Evolutionary conservation across 2,797 vertebrate species (phyloP).

Genomic region (Bradypodion pumilum): DNA sequence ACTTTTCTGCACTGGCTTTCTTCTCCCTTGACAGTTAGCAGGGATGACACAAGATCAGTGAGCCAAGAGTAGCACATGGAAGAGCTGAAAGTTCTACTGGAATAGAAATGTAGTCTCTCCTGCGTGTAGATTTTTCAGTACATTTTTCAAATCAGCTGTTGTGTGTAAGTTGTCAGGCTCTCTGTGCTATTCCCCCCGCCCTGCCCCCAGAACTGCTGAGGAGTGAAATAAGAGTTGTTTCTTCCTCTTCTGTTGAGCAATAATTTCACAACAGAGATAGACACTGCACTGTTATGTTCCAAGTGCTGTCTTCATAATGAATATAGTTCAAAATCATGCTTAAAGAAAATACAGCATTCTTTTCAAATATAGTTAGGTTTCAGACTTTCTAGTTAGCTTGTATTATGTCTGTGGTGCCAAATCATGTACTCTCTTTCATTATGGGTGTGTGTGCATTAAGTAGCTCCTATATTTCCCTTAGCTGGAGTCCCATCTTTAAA

Average conservation of each 20-base stretch:
- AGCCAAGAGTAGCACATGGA: not conserved
- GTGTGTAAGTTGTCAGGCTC: not conserved
- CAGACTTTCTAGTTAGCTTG: too few relatives aligned
- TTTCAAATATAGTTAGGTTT: too few relatives aligned
- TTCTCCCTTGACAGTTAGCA: not conserved
- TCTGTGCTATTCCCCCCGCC: not conserved
- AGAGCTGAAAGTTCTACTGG: not conserved
- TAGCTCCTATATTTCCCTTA: conserved; percentile 47
- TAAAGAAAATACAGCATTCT: too few relatives aligned
- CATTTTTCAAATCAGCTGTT: not conserved
- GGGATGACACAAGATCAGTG: not conserved
- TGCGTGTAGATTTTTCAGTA: not conserved
- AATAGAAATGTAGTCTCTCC: not conserved
- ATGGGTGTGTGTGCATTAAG: not conserved
- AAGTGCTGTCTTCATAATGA: not conserved
- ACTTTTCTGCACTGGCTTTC: not conserved
- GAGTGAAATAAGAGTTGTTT: not conserved
- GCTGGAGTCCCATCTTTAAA: not conserved
- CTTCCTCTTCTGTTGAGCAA: not conserved
- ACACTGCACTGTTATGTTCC: not conserved
- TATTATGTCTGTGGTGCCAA: not conserved
- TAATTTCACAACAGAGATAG: not conserved
- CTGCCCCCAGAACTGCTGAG: not conserved
- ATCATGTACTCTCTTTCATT: too few relatives aligned
- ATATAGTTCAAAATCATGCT: not conserved